Evolutionary conservation across 2,888 invertebrate species (phyloP), one percentile per base, ranked within the genome.

Genomic region (Camptogramma bilineatum): DNA sequence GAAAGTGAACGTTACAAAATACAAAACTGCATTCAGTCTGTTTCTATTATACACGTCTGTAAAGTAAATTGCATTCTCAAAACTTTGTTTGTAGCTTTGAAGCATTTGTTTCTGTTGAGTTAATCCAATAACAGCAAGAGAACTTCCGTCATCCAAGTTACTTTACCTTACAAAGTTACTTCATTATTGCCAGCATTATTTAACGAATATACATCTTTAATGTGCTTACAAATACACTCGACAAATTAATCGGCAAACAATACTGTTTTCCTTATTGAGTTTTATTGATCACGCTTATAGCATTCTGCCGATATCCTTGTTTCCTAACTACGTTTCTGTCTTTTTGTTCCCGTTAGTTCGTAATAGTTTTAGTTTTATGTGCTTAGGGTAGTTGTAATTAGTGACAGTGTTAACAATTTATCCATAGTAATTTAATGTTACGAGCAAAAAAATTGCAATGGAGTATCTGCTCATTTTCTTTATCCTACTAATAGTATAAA

Each of bases 231-330:
- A 68, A 63, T 31, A 58, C 5, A 44, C 16, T 19, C 31, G 46
- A 28, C 28, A 28, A 31, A 55, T 46, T 60, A 48, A 68, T 66
- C 44, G 39, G 44, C 44, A 50, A 52, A 62, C 19, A 47, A 52
- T 51, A 52, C 46, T 56, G 46, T 70, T 70, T 70, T 68, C 68
- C 68, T 66, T 64, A 58, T 70, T 62, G 52, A 59, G 48, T 57
- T 61, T 50, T 52, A 68, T 68, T 56, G 52, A 48, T 42, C 24
- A 50, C 18, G 48, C 18, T 51, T 46, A 16, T 44, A 47, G 19
- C 34, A 13, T 21, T 51, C 53, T 54, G 31, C 47, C 47, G 19
- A 19, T 19, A 18, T 31, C 19, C 18, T 47, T 34, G 34, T 42
- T 39, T 24, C 21, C 21, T 39, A 39, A 31, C 10, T 31, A 10